These are phyloP conservation scores for Thecocarcelia acutangulata DNA, from an alignment of 2,888 invertebrate species.

Conservation along the genomic window DNA sequence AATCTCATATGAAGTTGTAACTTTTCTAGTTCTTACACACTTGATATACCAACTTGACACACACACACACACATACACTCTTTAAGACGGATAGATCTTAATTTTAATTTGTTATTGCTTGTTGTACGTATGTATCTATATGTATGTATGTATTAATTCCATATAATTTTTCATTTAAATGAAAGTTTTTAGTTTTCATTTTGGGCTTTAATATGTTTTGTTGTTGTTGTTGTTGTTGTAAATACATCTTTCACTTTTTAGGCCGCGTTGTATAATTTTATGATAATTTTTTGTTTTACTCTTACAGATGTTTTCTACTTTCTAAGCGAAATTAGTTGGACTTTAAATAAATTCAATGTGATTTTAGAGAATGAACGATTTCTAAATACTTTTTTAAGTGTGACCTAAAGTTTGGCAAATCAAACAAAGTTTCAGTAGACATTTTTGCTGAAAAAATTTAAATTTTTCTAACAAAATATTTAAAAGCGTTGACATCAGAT, in stretches of 20 bases:
- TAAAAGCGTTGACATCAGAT: no score
- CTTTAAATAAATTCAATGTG: not conserved
- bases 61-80: not conserved
- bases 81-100: not conserved
- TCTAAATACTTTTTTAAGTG: no score
- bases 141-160: slow-evolving; percentile 2
- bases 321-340: slow-evolving; percentile 5
- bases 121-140: slow-evolving; percentile 29
- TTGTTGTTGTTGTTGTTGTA: slow-evolving; percentile 12
- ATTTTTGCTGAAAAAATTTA: no score
- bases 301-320: slow-evolving; percentile 24
- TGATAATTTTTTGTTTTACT: not conserved
- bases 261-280: slow-evolving; percentile 24
- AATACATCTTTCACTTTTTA: slow-evolving; percentile 57
- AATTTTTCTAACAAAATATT: no score
- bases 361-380: no score
- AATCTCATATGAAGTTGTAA: slow-evolving; percentile 60
- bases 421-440: no score
- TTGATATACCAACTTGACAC: not conserved
- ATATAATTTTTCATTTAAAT: slow-evolving; percentile 57
- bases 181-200: slow-evolving; percentile 58
- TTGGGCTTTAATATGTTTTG: slow-evolving; percentile 5
- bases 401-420: no score
- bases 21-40: slow-evolving; percentile 37
- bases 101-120: slow-evolving; percentile 41